A percentile compares a stretch with the other conserved stretches of the same genome.
Evolutionary conservation across 2,113 vertebrate species (phyloP).

Genomic region (Anthoscopus minutus): DNA sequence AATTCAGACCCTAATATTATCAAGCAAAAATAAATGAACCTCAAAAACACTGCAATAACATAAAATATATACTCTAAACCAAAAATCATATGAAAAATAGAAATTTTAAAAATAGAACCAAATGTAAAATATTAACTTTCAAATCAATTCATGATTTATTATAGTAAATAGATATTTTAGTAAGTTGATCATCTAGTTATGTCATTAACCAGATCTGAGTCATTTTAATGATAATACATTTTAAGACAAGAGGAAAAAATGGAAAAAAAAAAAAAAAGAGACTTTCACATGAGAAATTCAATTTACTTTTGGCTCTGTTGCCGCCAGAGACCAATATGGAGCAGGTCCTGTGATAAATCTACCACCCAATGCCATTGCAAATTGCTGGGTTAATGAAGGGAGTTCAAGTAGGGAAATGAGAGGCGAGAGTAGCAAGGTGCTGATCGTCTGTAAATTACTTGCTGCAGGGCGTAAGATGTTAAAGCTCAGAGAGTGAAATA

Average conservation of each 20-base stretch:
- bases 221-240: not conserved
- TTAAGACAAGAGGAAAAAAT: not conserved
- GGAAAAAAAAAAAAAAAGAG: not conserved
- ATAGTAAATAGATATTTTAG: not conserved
- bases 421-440: not conserved
- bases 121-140: not conserved
- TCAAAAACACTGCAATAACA: not conserved
- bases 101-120: not conserved
- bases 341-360: not conserved
- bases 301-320: not conserved
- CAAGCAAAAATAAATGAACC: not conserved
- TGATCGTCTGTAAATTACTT: constrained; percentile 20
- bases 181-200: not conserved
- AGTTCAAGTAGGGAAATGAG: constrained; percentile 25
- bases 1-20: not conserved
- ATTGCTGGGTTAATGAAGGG: constrained; percentile 21
- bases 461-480: not conserved
- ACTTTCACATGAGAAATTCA: not conserved
- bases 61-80: not conserved
- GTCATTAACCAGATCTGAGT: not conserved
- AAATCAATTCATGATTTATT: not conserved
- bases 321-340: not conserved
- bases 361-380: not conserved
- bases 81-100: not conserved
- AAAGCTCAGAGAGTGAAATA: not conserved